Base-by-base conservation (phyloP, 2,888 invertebrate species). In the Nymphalis polychloros region DNA sequence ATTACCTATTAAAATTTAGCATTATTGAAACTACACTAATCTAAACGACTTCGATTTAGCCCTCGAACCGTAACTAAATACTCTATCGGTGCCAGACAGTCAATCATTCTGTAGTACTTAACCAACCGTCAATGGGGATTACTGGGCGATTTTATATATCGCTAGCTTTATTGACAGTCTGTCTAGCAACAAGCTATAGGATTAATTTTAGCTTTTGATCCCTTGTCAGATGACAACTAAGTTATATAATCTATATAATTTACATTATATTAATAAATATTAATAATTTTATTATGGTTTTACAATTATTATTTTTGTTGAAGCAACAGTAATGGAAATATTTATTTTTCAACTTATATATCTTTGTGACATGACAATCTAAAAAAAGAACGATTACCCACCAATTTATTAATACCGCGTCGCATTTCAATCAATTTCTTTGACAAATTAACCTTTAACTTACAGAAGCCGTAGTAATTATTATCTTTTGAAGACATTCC, bases 401-500 rank as follows among this genome's bases (percentile, higher is more conserved):
- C 57, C 62, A 65, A 63, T 63, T 65, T 48, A 55, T 67, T 67
- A 63, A 46, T 63, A 35, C 63, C 59, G 59, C 63, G 16, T 63
- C 68, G 53, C 63, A 63, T 68, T 59, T 49, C 62, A 41, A 61
- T 65, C 59, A 35, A 62, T 64, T 62, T 65, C 59, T 59, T 17
- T 59, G 57, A 49, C 48, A 63, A 48, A 69, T 66, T 57, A 63
- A 27, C 62, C 67, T 60, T 62, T 68, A 65, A 66, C 72, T 61
- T 55, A 35, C 60, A 60, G 57, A 64, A 60, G 63, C 53, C 41
- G 13, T 41, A 41, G 31, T 63, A 27, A 60, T 66, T 65, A 71
- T 67, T 69, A 69, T 60, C 53, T 59, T 55, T 82, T 79, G 81
- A 82, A 81, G 83, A 81, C 81, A 84, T 84, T 84, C 84, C 84